Percentiles rank a stretch among this genome's conserved stretches.
These are phyloP conservation scores for Nixonia krombeini DNA, from an alignment of 1,140 invertebrate genomes.

Conservation along the genomic window DNA sequence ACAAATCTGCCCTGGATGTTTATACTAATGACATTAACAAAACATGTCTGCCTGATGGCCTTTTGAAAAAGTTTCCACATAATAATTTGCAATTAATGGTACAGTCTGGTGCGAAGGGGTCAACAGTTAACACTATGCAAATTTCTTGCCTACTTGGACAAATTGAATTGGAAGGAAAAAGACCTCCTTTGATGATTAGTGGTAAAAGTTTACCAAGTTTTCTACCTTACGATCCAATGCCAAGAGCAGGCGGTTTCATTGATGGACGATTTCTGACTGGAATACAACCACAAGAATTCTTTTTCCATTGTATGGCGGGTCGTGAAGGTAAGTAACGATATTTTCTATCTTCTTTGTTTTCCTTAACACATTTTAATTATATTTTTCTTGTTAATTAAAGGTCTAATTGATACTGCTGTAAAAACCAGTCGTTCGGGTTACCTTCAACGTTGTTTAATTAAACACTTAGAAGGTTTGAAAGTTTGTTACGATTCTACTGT, in stretches of 20 bases:
- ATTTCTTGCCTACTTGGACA: slow-evolving; percentile 97
- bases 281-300: slow-evolving; percentile 97
- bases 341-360: too few relatives aligned
- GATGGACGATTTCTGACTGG: slow-evolving; percentile 97
- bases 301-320: slow-evolving; percentile 99
- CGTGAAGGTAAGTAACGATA: slow-evolving; percentile 87
- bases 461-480: slow-evolving; percentile 95
- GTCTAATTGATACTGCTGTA: slow-evolving; percentile 88
- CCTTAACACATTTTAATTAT: too few relatives aligned
- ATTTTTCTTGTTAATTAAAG: slow-evolving; percentile 8
- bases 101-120: slow-evolving; percentile 98
- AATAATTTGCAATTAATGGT: slow-evolving; percentile 99
- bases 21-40: slow-evolving; percentile 93
- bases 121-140: slow-evolving; percentile 96
- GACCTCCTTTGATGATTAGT: slow-evolving; percentile 94
- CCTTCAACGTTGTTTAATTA: slow-evolving; percentile 97
- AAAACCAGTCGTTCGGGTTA: slow-evolving; percentile 98
- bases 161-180: slow-evolving; percentile 98
- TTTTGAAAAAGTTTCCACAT: slow-evolving; percentile 89
- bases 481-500: slow-evolving; percentile 96
- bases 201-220: slow-evolving; percentile 96
- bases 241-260: slow-evolving; percentile 96
- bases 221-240: slow-evolving; percentile 89
- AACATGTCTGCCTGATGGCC: slow-evolving; percentile 83
- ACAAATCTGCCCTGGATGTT: slow-evolving; percentile 86